Evolutionary conservation across 2,888 invertebrate genomes (phyloP), one percentile per base, ranked within the genome.

Genomic region (Caenorhabditis sp.): DNA sequence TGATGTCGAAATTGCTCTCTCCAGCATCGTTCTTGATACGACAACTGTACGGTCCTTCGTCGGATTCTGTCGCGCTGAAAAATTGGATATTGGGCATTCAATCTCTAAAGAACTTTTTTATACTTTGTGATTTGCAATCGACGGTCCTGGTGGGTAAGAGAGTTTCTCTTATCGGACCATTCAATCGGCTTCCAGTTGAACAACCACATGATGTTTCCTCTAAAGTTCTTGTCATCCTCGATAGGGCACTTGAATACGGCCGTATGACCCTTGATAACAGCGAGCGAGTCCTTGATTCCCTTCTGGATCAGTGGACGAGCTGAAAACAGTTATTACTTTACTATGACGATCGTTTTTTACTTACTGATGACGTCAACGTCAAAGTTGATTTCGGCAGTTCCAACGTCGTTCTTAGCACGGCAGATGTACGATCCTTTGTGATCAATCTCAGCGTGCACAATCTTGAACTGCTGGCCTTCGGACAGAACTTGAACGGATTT

Each of bases 311-410:
- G 90, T 1, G 92, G 92, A 0, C 92, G 91, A 0, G 91, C 92
- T 92, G 85, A 39, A 89, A 87, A 24, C 24, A 58, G 45, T n/a
- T 30, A 7, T 66, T 46, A 17, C n/a, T n/a, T n/a, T 6, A 50
- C 4, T 24, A 43, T 2, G 46, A 9, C n/a, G 26, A 22, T 32
- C 3, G 43, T 22, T 7, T 45, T 2, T 22, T 2, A 63, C 73
- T 45, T 30, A 91, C 91, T 89, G n/a, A 91, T 89, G 0, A 92
- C 91, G 20, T 89, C 89, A 35, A 93, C 90, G 53, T 90, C 89
- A 82, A 92, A 92, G 32, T 74, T 82, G 48, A 88, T 79, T 59
- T 87, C 88, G 7, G 85, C 82, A 13, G 65, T 77, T 39, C 87
- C 87, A 20, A 88, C 83, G 48, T 86, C 83, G 65, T 89, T 88